Percentiles rank a stretch among this genome's conserved stretches.
These are phyloP conservation scores for Vimba vimba DNA, from an alignment of 2,113 vertebrate species.

Conservation along the genomic window DNA sequence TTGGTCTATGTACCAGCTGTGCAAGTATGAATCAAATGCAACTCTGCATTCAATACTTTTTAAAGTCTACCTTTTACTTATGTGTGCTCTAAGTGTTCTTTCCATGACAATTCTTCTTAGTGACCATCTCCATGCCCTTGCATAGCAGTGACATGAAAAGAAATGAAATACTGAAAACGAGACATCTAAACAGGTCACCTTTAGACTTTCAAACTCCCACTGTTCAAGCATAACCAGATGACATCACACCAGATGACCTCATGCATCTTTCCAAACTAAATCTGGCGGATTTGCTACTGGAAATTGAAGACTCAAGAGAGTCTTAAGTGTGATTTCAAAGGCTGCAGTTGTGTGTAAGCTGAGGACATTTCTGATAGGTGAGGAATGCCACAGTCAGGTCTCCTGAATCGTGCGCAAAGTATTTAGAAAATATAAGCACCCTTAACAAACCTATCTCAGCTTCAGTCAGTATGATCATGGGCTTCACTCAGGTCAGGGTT, in stretches of 20 bases:
- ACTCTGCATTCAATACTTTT: neutral
- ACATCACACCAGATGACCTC: neutral
- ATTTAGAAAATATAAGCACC: neutral
- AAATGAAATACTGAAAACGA: neutral
- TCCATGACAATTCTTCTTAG: neutral
- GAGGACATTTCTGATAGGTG: neutral
- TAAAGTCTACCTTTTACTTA: neutral
- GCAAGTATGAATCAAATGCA: neutral
- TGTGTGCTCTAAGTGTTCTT: neutral
- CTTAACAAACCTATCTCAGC: neutral
- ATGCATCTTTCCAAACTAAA: neutral
- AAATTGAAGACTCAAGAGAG: constrained; percentile 27
- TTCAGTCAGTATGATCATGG: neutral
- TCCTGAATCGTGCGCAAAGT: neutral
- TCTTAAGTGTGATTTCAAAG: constrained; percentile 19
- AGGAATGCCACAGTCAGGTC: neutral
- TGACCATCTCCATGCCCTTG: neutral
- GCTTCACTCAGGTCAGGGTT: neutral
- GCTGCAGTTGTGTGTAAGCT: neutral
- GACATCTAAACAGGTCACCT: neutral
- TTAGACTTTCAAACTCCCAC: neutral
- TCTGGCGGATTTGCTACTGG: neutral
- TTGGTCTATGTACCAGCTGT: neutral
- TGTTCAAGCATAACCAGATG: neutral
- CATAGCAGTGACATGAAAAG: neutral